Percentiles rank a stretch among this genome's conserved stretches.
phyloP scores from a whole-genome alignment of 2,888 invertebrate species.

The Pterobdella sp. region DNA sequence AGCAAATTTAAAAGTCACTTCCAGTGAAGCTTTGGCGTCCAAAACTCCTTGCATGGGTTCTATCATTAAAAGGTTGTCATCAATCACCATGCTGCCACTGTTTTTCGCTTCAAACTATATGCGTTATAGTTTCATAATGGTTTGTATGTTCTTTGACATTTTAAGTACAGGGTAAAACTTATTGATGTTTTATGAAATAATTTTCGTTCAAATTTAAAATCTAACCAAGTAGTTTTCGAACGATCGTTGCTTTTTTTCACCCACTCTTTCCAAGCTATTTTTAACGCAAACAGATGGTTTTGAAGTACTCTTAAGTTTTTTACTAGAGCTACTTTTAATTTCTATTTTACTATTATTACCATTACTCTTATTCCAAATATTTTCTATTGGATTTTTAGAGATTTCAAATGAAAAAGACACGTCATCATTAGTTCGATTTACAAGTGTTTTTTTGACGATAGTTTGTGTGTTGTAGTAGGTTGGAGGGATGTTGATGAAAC shows the following conservation, averaged over 20 bases:
- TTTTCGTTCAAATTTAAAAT: too few species aligned
- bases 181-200: too few species aligned
- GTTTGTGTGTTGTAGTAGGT: constrained; percentile 5
- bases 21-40: neutral
- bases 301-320: neutral
- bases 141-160: neutral
- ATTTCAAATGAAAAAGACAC: neutral
- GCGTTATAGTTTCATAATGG: neutral
- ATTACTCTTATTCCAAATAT: neutral
- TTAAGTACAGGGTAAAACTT: too few species aligned
- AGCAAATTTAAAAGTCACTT: neutral
- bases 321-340: neutral
- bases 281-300: too few species aligned
- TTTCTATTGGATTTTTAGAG: neutral
- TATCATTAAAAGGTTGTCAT: neutral
- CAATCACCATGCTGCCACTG: neutral
- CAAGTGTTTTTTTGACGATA: neutral
- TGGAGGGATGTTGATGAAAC: neutral
- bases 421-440: neutral
- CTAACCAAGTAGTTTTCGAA: too few species aligned
- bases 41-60: neutral
- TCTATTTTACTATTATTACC: neutral
- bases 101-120: neutral
- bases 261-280: too few species aligned
- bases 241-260: too few species aligned